Evolutionary conservation across 2,888 invertebrate species (phyloP).

Genomic region (Sarcophaga variegata): DNA sequence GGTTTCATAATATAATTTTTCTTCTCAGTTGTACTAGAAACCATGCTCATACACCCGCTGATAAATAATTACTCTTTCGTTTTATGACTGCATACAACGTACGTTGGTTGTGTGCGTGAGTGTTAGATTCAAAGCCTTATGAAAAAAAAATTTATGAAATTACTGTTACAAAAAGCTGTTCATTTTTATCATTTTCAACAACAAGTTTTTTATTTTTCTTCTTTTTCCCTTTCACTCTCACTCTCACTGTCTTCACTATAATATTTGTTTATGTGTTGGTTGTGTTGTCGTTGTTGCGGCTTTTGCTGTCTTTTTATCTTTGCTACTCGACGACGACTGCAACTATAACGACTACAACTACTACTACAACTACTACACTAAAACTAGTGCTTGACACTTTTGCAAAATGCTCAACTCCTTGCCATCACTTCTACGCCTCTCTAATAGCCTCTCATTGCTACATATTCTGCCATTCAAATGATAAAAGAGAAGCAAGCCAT

Average conservation of each 20-base stretch:
- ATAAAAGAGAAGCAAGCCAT: not conserved
- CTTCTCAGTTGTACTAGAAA: too few relatives aligned
- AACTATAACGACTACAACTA: not conserved
- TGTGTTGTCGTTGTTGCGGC: not conserved
- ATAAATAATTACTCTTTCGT: too few relatives aligned
- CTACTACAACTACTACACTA: constrained; percentile 13
- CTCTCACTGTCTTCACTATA: not conserved
- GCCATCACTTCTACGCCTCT: not conserved
- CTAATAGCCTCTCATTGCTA: constrained; percentile 36
- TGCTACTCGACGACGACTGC: constrained; percentile 35
- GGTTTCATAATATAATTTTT: too few relatives aligned
- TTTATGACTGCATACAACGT: not conserved
- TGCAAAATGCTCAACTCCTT: constrained; percentile 43
- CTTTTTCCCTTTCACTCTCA: too few relatives aligned
- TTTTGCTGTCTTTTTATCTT: constrained; percentile 47
- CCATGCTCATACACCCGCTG: too few relatives aligned
- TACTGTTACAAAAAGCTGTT: constrained; percentile 17
- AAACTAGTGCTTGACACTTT: constrained; percentile 61
- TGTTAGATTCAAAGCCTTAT: constrained; percentile 20
- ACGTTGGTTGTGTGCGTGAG: not conserved
- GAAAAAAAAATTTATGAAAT: constrained; percentile 25
- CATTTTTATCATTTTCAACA: not conserved
- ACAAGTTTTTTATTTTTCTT: too few relatives aligned
- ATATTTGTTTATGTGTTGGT: not conserved
- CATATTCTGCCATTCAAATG: constrained; percentile 27